Base-by-base conservation (phyloP, 2,888 invertebrate genomes). In the Sesamia inferens region DNA sequence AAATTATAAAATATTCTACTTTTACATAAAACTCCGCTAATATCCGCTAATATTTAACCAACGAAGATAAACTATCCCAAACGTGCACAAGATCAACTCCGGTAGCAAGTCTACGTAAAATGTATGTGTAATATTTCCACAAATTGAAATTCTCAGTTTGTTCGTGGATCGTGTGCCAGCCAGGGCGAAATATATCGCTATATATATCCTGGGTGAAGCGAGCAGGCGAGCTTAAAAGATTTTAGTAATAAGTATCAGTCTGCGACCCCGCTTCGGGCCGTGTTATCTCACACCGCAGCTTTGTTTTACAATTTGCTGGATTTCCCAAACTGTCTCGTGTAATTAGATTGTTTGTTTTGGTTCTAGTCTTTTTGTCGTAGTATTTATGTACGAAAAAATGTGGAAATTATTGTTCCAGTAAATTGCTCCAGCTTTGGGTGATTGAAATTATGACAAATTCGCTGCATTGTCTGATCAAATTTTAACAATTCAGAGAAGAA, bases 181-280 rank as follows among this genome's bases (percentile, higher is more conserved):
- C 39, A 69, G 65, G 55, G 54, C 61, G 24, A 78, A 73, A 78
- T 84, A 76, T 75, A 83, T 69, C 51, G 81, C 62, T 67, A 58
- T 76, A 58, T 76, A 83, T 79, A 73, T 78, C 85, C 74, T 77
- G 71, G 74, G 73, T 57, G 69, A 73, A 48, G 66, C 68, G 68
- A 74, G 77, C 76, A 76, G 59, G 71, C 74, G 72, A 82, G 82
- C 77, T 86, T 85, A 85, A 85, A 82, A 82, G 80, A 86, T 85
- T 86, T 82, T 67, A 82, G 86, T 78, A 84, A 82, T 85, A 84
- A 84, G 84, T 81, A 84, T 85, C 77, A 78, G 71, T 78, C 69
- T 68, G 68, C 61, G 68, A 74, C 68, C 74, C 71, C 83, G 73
- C 83, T 63, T 47, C 61, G 51, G 44, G 61, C 79, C 47, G 57